A percentile compares a stretch with the other conserved stretches of the same genome.
Evolutionary conservation across 64 coral and sea anemone genomes (phyloP).

Genomic region (Pocillopora verrucosa): DNA sequence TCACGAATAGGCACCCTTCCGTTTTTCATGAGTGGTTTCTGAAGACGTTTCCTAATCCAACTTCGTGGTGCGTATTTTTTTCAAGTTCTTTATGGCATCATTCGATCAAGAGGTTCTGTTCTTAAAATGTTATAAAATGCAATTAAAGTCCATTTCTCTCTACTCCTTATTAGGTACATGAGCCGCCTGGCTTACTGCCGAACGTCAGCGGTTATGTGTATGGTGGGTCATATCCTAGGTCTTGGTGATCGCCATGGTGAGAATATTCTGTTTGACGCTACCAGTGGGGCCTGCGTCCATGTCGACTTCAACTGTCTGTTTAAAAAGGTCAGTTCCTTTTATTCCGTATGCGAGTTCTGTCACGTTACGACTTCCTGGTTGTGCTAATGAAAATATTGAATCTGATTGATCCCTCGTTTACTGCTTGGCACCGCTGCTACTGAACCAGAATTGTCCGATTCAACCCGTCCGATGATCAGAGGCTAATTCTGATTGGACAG

Average conservation of each 20-base stretch:
- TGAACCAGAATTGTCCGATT: no score
- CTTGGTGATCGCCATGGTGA: conserved; percentile 97
- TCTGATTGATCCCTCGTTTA: neutral
- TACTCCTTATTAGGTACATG: conserved; percentile 73
- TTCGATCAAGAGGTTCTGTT: no score
- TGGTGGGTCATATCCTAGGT: conserved; percentile 98
- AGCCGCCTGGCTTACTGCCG: conserved; percentile 93
- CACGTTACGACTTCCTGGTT: no score
- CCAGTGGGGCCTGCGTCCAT: conserved; percentile 87
- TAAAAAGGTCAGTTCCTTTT: conserved; percentile 62
- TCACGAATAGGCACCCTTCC: conserved; percentile 67
- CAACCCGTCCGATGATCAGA: no score
- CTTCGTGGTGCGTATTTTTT: conserved; percentile 77
- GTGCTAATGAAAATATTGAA: no score
- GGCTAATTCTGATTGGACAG: no score
- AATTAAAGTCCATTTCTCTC: neutral
- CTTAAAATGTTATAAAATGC: no score
- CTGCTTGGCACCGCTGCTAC: no score
- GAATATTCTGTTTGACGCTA: conserved; percentile 96
- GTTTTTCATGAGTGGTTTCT: conserved; percentile 96
- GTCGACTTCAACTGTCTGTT: conserved; percentile 98
- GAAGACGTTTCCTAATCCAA: conserved; percentile 89
- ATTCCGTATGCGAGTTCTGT: neutral
- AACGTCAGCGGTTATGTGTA: conserved; percentile 95
- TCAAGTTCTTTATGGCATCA: no score